A percentile compares a stretch with the other conserved stretches of the same genome.
phyloP scores from a whole-genome alignment of 2,113 vertebrate species.

The Dasypus novemcinctus region DNA sequence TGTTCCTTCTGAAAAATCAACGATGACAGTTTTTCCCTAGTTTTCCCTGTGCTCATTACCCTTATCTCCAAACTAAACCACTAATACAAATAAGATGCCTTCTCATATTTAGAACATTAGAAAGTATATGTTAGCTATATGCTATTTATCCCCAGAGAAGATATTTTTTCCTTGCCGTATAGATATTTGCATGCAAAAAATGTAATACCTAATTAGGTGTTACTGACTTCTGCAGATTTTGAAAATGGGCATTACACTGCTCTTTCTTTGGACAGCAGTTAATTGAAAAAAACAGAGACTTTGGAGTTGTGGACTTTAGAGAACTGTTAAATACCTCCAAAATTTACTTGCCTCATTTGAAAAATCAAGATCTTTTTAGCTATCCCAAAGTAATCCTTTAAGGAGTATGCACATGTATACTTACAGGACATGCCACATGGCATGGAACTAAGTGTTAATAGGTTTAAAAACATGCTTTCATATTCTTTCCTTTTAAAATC shows the following conservation, averaged over 20 bases:
- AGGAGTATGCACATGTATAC: neutral
- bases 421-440: no score
- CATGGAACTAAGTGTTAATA: neutral
- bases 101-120: constrained; percentile 36
- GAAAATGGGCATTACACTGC: neutral
- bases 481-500: neutral
- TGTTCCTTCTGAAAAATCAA: constrained; percentile 59
- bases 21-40: constrained; percentile 45
- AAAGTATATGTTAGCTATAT: neutral
- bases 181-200: neutral
- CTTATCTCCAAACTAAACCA: constrained; percentile 4
- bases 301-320: neutral
- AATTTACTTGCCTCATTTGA: neutral
- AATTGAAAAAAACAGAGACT: neutral
- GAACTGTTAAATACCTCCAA: neutral
- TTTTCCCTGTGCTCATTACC: constrained; percentile 56
- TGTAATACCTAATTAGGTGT: neutral
- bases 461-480: neutral
- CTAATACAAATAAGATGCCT: constrained; percentile 58
- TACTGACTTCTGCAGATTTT: constrained; percentile 12
- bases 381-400: neutral
- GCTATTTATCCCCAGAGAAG: neutral
- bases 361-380: neutral
- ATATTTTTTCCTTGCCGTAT: neutral
- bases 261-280: neutral